phyloP scores from a whole-genome alignment of 2,113 vertebrate genomes.

The Dicaeum eximium region DNA sequence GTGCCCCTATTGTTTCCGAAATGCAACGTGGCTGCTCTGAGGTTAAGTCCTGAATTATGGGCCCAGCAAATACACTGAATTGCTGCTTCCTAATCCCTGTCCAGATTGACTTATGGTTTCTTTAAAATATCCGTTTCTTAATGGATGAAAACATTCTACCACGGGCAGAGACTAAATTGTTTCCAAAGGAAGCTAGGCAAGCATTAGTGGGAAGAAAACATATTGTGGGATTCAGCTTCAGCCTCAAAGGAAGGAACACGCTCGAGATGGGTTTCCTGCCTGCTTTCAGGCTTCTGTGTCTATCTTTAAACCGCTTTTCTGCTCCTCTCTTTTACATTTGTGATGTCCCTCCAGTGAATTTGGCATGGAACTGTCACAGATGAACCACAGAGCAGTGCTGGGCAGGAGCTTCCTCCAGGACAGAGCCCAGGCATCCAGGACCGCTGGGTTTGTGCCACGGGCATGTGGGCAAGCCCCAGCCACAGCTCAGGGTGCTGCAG shows the following conservation, averaged over 20 bases:
- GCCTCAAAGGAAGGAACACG: slow-evolving; percentile 52
- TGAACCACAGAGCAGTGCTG: background rate
- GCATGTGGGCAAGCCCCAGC: accelerated
- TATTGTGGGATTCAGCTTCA: slow-evolving; percentile 37
- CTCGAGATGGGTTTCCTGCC: slow-evolving; percentile 51
- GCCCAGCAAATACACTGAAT: slow-evolving; percentile 47
- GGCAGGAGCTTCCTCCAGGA: background rate
- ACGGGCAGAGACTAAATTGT: slow-evolving; percentile 54
- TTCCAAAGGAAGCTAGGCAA: slow-evolving; percentile 65
- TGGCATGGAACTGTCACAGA: background rate
- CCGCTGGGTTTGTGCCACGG: background rate
- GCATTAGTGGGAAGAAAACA: slow-evolving; percentile 59
- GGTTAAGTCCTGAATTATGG: slow-evolving; percentile 61
- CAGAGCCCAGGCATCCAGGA: accelerated
- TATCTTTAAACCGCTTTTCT: slow-evolving; percentile 40
- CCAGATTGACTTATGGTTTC: slow-evolving; percentile 60
- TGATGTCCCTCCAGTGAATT: background rate
- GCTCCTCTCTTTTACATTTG: background rate
- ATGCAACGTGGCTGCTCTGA: slow-evolving; percentile 63
- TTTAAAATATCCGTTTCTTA: slow-evolving; percentile 67
- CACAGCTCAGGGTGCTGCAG: background rate
- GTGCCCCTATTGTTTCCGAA: slow-evolving; percentile 55
- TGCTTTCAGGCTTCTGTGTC: slow-evolving; percentile 12
- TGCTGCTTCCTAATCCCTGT: slow-evolving; percentile 54
- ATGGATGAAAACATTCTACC: slow-evolving; percentile 62